Conservation (phyloP, 2,888 invertebrate species). For the Mythimna ferrago region DNA sequence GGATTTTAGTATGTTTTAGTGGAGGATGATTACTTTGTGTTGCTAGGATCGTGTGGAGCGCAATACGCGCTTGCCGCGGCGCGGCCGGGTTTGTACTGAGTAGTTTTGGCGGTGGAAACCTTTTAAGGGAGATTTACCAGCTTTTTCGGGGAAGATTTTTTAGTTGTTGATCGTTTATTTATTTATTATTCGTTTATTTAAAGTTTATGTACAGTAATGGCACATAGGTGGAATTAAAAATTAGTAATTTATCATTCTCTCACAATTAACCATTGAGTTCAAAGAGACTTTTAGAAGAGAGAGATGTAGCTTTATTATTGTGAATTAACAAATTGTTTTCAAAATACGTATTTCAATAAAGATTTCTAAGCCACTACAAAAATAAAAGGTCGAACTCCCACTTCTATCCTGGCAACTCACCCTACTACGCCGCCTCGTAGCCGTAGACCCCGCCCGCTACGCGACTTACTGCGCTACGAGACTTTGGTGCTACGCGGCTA, state of each 20-base stretch:
- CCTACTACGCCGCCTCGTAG: slow-evolving; percentile 78
- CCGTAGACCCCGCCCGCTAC: slow-evolving; percentile 84
- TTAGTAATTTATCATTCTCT: too few relatives aligned
- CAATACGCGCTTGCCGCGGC: slow-evolving; percentile 82
- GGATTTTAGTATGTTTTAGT: slow-evolving; percentile 33
- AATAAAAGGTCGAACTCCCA: slow-evolving; percentile 27
- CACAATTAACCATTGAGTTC: too few relatives aligned
- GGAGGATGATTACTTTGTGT: slow-evolving; percentile 67
- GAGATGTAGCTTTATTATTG: too few relatives aligned
- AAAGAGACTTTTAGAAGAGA: too few relatives aligned
- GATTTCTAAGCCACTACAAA: too few relatives aligned
- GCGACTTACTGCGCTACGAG: slow-evolving; percentile 46
- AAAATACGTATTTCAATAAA: too few relatives aligned
- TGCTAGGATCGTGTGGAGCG: slow-evolving; percentile 69
- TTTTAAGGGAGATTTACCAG: slow-evolving; percentile 58
- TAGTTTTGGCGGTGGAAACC: slow-evolving; percentile 63
- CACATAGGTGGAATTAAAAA: too few relatives aligned
- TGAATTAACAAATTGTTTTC: too few relatives aligned
- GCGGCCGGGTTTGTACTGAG: slow-evolving; percentile 83
- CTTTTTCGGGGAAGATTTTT: slow-evolving; percentile 65
- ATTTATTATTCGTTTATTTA: too few relatives aligned
- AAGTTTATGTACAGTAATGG: too few relatives aligned
- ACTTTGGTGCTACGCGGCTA: slow-evolving; percentile 48
- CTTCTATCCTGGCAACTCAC: slow-evolving; percentile 71
- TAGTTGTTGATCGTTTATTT: slow-evolving; percentile 43